Percentiles rank a stretch among this genome's conserved stretches.
Evolutionary conservation across 2,797 vertebrate genomes (phyloP).

Genomic region (Emydoidea blandingii): DNA sequence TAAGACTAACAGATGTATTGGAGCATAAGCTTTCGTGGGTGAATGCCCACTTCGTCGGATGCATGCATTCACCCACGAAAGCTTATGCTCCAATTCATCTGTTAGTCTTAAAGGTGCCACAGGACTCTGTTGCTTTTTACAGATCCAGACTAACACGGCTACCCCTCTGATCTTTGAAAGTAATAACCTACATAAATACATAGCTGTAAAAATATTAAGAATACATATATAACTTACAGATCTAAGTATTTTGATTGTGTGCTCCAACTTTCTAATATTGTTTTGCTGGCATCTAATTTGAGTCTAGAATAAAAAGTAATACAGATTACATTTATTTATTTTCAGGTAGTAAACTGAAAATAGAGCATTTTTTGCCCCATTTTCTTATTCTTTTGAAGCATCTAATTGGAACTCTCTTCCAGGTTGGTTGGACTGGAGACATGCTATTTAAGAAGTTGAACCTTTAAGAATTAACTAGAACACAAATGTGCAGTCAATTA

Average conservation of each 20-base stretch:
- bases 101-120: too few relatives aligned
- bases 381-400: background rate
- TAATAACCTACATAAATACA: background rate
- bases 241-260: slow-evolving; percentile 70
- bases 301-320: slow-evolving; percentile 69
- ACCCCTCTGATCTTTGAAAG: background rate
- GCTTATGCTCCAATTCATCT: too few relatives aligned
- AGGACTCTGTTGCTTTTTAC: too few relatives aligned
- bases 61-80: too few relatives aligned
- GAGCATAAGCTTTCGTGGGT: too few relatives aligned
- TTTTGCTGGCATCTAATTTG: slow-evolving; percentile 76
- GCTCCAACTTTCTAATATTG: slow-evolving; percentile 76
- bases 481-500: background rate
- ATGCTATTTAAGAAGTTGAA: background rate
- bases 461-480: background rate
- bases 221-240: slow-evolving; percentile 72
- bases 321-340: background rate
- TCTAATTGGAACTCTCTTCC: background rate
- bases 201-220: background rate
- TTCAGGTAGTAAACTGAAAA: slow-evolving; percentile 1
- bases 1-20: too few relatives aligned
- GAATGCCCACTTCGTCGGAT: too few relatives aligned
- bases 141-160: too few relatives aligned
- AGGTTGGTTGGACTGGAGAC: background rate
- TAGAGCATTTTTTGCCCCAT: background rate